phyloP scores from a whole-genome alignment of 2,888 invertebrate species.

The Linnaemya tessellans region DNA sequence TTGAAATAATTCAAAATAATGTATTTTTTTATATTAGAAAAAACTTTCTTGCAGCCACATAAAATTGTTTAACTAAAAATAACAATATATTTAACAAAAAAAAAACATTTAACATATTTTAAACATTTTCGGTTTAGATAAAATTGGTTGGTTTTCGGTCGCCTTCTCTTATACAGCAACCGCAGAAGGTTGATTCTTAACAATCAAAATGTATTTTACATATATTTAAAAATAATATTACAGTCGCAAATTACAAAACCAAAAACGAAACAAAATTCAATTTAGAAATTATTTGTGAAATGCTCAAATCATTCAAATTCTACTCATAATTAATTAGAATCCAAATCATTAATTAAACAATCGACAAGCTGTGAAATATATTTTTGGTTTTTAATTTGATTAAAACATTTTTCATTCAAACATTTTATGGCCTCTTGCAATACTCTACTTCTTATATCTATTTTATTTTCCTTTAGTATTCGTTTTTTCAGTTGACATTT shows the following conservation, averaged over 20 bases:
- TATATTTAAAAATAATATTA: constrained; percentile 56
- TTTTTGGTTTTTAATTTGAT: constrained; percentile 56
- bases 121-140: constrained; percentile 67
- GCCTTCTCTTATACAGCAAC: constrained; percentile 93
- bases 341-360: neutral
- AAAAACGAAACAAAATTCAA: constrained; percentile 37
- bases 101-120: constrained; percentile 8
- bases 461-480: constrained; percentile 12
- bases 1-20: neutral
- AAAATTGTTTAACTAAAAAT: constrained; percentile 30
- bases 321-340: constrained; percentile 8
- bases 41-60: neutral
- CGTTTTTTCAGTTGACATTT: constrained; percentile 11
- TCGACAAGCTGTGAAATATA: neutral
- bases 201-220: constrained; percentile 61
- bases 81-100: neutral
- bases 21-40: neutral
- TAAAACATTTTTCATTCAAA: constrained; percentile 61
- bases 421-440: constrained; percentile 40
- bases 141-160: constrained; percentile 85
- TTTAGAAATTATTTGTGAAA: constrained; percentile 12
- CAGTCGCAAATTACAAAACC: constrained; percentile 79
- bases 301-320: neutral
- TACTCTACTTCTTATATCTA: neutral
- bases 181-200: constrained; percentile 88